phyloP scores from a whole-genome alignment of 2,888 invertebrate species.

The Plutella xylostella region DNA sequence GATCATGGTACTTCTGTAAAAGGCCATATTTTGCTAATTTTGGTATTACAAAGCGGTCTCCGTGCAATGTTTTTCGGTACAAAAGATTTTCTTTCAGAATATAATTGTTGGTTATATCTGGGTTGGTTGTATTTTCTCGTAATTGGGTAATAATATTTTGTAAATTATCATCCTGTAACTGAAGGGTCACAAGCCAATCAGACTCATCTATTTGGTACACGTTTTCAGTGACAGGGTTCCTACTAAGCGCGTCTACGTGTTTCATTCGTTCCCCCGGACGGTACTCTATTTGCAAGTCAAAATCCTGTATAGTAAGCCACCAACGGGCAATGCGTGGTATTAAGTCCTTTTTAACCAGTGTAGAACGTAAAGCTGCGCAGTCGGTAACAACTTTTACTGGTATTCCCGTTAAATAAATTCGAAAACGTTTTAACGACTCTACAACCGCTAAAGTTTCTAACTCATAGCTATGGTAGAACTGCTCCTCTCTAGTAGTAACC shows the following conservation, averaged over 20 bases:
- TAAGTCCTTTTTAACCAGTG: conserved; percentile 19
- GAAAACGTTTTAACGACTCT: conserved; percentile 16
- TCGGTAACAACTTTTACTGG: conserved; percentile 14
- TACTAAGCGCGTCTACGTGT: conserved; percentile 23
- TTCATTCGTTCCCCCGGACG: conserved; percentile 15
- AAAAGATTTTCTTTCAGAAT: background rate
- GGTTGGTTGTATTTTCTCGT: background rate
- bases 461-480: conserved; percentile 24
- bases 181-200: background rate
- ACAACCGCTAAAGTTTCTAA: conserved; percentile 22
- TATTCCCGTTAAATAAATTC: conserved; percentile 19
- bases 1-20: background rate
- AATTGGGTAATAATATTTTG: background rate
- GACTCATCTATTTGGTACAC: background rate
- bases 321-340: conserved; percentile 22
- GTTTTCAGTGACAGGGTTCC: conserved; percentile 10
- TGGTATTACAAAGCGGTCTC: conserved; percentile 1
- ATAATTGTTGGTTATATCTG: background rate
- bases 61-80: background rate
- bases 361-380: conserved; percentile 20
- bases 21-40: background rate
- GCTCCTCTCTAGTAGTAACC: conserved; percentile 18
- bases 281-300: conserved; percentile 21
- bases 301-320: conserved; percentile 22
- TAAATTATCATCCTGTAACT: background rate